Evolutionary conservation across 2,888 invertebrate species (phyloP).

Genomic region (Phalangium opilio): DNA sequence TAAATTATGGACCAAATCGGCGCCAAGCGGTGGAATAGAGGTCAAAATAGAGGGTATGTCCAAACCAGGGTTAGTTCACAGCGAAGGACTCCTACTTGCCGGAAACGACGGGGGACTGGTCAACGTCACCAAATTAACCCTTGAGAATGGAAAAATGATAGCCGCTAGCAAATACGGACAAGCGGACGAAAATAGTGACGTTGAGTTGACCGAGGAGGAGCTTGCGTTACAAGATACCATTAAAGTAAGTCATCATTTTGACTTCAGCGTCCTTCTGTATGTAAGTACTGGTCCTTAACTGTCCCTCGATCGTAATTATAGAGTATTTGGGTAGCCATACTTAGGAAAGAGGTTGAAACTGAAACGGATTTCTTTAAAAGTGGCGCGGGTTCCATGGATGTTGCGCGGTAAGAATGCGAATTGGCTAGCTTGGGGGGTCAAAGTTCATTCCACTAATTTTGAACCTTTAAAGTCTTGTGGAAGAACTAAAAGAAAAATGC

Average conservation of each 20-base stretch:
- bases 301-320: too few relatives aligned
- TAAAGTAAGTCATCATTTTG: slow-evolving; percentile 24
- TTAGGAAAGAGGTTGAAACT: slow-evolving; percentile 54
- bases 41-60: slow-evolving; percentile 46
- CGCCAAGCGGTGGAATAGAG: slow-evolving; percentile 37
- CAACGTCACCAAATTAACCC: slow-evolving; percentile 58
- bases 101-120: slow-evolving; percentile 65
- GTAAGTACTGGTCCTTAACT: too few relatives aligned
- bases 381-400: slow-evolving; percentile 98
- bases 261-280: too few relatives aligned
- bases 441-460: slow-evolving; percentile 10
- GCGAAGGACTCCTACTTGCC: slow-evolving; percentile 59
- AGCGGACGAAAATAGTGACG: slow-evolving; percentile 39
- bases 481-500: slow-evolving; percentile 72
- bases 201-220: slow-evolving; percentile 55
- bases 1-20: slow-evolving; percentile 44
- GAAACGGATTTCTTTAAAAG: slow-evolving; percentile 79
- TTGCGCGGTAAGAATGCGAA: slow-evolving; percentile 46
- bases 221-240: slow-evolving; percentile 44
- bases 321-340: slow-evolving; percentile 67
- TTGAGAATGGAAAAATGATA: slow-evolving; percentile 60
- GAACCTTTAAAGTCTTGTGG: slow-evolving; percentile 49
- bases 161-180: slow-evolving; percentile 57
- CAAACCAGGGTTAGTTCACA: slow-evolving; percentile 52
- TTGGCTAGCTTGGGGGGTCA: background rate